Conservation (phyloP, 2,888 invertebrate species). For the Cephus spinipes region DNA sequence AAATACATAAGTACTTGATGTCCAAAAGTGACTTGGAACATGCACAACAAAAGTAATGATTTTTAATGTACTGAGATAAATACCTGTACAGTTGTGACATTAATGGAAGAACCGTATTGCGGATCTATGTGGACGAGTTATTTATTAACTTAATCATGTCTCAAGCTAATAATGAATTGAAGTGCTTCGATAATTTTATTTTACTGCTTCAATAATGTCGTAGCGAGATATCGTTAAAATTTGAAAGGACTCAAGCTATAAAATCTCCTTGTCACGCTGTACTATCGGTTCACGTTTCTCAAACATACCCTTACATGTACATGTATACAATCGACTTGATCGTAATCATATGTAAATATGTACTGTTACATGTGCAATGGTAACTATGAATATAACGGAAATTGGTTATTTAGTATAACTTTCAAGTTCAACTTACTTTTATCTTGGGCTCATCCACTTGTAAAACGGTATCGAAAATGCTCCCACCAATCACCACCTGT, state of each 20-base stretch:
- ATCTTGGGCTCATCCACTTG: conserved; percentile 73
- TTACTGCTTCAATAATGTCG: conserved; percentile 15
- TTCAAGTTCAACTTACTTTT: conserved; percentile 71
- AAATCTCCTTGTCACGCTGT: neutral
- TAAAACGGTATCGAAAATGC: conserved; percentile 80
- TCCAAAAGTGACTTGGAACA: no score
- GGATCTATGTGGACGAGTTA: no score
- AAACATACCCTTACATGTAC: conserved; percentile 18
- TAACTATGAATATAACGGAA: conserved; percentile 57
- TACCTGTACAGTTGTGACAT: no score
- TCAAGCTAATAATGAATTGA: no score
- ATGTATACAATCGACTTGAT: conserved; percentile 33
- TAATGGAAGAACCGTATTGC: no score
- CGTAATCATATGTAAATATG: conserved; percentile 55
- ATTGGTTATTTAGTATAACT: conserved; percentile 63
- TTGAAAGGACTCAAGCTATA: no score
- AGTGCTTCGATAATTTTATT: no score
- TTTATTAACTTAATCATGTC: no score
- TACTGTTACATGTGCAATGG: conserved; percentile 55
- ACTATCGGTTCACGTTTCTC: neutral
- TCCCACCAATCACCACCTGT: conserved; percentile 82
- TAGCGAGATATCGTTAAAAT: conserved; percentile 39
- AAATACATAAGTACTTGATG: no score
- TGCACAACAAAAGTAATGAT: no score
- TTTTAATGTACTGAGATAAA: no score